These are phyloP conservation scores for Pyrochroa serraticornis DNA, from an alignment of 2,888 invertebrate genomes.

Conservation along the genomic window DNA sequence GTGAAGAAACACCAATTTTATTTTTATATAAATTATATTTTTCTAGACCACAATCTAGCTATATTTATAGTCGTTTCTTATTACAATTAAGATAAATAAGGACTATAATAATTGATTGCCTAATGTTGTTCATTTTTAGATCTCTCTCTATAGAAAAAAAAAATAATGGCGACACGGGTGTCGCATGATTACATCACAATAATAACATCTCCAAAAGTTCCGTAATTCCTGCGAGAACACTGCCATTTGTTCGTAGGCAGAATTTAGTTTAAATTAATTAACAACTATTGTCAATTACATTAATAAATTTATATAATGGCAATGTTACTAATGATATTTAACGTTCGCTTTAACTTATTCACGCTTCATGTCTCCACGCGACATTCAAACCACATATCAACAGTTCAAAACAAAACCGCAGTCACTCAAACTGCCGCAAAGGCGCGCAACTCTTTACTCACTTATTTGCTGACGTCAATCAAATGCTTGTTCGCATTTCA, in stretches of 20 bases:
- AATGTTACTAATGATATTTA: slow-evolving; percentile 21
- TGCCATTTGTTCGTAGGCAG: slow-evolving; percentile 29
- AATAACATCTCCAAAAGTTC: slow-evolving; percentile 9
- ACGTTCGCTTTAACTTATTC: too few species aligned
- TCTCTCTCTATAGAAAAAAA: slow-evolving; percentile 17
- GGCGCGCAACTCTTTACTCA: too few species aligned
- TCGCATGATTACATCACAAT: slow-evolving; percentile 23
- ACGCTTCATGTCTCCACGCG: too few species aligned
- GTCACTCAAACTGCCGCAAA: too few species aligned
- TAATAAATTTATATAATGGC: slow-evolving; percentile 7
- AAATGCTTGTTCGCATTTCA: too few species aligned
- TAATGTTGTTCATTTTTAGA: slow-evolving; percentile 30
- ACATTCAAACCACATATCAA: too few species aligned
- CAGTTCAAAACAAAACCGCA: too few species aligned
- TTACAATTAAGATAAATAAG: slow-evolving; percentile 6
- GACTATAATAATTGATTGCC: slow-evolving; percentile 16
- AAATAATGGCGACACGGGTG: slow-evolving; percentile 7
- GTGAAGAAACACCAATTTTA: slow-evolving; percentile 51
- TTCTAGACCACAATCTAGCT: slow-evolving; percentile 38
- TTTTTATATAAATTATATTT: slow-evolving; percentile 53
- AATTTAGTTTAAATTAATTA: slow-evolving; percentile 9
- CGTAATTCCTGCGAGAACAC: slow-evolving; percentile 26
- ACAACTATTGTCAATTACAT: slow-evolving; percentile 16
- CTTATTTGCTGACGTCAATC: too few species aligned
- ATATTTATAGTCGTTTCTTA: not conserved